A percentile compares a stretch with the other conserved stretches of the same genome.
Evolutionary conservation across 1,140 invertebrate species (phyloP).

Genomic region (Yoshiicerus persimilis): DNA sequence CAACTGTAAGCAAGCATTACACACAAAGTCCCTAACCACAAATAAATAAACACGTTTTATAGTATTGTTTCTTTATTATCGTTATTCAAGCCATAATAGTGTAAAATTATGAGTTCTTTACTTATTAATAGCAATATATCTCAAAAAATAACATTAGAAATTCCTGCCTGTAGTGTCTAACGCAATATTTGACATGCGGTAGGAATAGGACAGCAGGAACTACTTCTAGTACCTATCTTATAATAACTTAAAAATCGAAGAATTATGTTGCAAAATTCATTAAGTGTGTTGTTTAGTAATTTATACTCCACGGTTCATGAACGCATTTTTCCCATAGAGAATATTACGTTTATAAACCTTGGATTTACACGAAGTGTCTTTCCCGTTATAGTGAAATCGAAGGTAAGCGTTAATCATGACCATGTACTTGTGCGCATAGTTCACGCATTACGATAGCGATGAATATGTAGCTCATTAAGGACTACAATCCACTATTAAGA

Average conservation of each 20-base stretch:
- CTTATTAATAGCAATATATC: too few relatives aligned
- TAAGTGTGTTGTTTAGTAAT: neutral
- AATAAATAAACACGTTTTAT: neutral
- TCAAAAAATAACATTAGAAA: neutral
- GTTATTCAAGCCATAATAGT: neutral
- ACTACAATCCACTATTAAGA: neutral
- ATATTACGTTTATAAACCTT: neutral
- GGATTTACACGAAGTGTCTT: too few relatives aligned
- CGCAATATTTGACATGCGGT: too few relatives aligned
- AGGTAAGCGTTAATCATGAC: neutral
- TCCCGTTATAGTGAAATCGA: neutral
- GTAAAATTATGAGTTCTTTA: neutral
- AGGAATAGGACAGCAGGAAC: neutral
- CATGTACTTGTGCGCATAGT: neutral
- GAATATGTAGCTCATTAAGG: neutral
- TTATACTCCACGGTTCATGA: neutral
- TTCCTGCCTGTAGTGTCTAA: neutral
- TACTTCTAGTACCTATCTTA: neutral
- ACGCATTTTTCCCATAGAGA: neutral
- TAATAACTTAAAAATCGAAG: neutral
- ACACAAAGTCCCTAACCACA: too few relatives aligned
- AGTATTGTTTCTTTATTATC: too few relatives aligned
- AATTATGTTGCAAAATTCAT: neutral
- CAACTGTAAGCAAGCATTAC: too few relatives aligned
- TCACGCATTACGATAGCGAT: neutral